Evolutionary conservation across 2,888 invertebrate genomes (phyloP).

Genomic region (Agrochola lota): DNA sequence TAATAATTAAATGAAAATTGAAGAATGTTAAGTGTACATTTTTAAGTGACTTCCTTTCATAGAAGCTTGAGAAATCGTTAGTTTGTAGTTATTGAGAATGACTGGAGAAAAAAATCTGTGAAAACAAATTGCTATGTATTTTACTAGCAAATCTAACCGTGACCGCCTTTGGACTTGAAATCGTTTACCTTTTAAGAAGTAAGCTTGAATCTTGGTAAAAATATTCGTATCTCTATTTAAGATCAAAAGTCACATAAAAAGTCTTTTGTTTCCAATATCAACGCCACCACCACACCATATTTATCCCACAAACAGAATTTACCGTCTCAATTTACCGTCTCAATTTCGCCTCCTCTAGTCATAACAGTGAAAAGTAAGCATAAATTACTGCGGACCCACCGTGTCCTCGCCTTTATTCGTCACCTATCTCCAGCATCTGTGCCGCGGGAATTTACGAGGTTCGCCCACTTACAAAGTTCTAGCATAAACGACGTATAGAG

Average conservation of each 20-base stretch:
- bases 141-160: too few relatives aligned
- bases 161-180: not conserved
- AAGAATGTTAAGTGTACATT: not conserved
- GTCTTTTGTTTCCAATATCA: constrained; percentile 26
- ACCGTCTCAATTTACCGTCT: constrained; percentile 58
- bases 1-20: too few relatives aligned
- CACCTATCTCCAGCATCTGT: constrained; percentile 78
- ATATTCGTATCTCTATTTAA: not conserved
- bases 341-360: constrained; percentile 53
- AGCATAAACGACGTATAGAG: constrained; percentile 65
- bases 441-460: constrained; percentile 72
- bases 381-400: constrained; percentile 62
- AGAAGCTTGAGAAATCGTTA: not conserved
- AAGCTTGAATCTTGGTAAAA: not conserved
- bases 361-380: constrained; percentile 65
- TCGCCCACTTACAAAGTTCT: constrained; percentile 73
- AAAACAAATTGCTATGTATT: too few relatives aligned
- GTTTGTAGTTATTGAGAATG: too few relatives aligned
- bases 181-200: not conserved
- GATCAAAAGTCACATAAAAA: constrained; percentile 5
- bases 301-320: constrained; percentile 49
- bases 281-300: not conserved
- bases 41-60: not conserved
- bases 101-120: not conserved
- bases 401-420: constrained; percentile 70